Evolutionary conservation across 2,113 vertebrate genomes (phyloP), one percentile per base, ranked within the genome.

Genomic region (Ophiodon elongatus): DNA sequence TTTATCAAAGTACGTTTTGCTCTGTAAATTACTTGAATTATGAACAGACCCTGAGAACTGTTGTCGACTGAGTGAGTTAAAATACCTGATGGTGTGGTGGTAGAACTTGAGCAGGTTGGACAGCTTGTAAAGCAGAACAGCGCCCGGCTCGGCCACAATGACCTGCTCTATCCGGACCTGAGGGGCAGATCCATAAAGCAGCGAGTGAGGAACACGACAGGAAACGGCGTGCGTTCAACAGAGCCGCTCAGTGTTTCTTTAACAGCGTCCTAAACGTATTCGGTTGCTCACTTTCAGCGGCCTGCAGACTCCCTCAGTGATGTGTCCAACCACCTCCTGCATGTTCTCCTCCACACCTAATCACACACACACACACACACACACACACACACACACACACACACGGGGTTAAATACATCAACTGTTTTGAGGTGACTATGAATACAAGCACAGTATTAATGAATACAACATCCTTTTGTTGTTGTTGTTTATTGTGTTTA

Each of bases 21-120:
- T 47, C 1, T 50, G 21, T 21, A 39, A 31, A 67, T 33, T 0
- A 43, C 45, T 14, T 67, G 4, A 56, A 19, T 0, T 0, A 64
- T 17, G 37, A 63, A 77, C 47, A 6, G 5, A 10, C n/a, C 25
- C 8, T 15, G 11, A 56, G 43, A 56, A 14, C 8, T 6, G 6
- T 39, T 65, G 33, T 25, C 17, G 8, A 9, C 6, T 17, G 21
- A 35, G 14, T 15, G 6, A 50, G 6, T 7, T 57, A 0, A 56
- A 66, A 35, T 95, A 99, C 98, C 98, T 98, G 93, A 99, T 97
- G 77, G 98, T 99, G 91, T 99, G 97, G 76, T 99, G 97, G 93
- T 99, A 99, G 91, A 99, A 99, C 90, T 98, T 98, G 1, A 99
- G 97, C 80, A 99, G 96, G 93, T 99, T 99, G 80, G 98, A 99